phyloP scores from a whole-genome alignment of 2,113 vertebrate species.

The Prolemur simus region DNA sequence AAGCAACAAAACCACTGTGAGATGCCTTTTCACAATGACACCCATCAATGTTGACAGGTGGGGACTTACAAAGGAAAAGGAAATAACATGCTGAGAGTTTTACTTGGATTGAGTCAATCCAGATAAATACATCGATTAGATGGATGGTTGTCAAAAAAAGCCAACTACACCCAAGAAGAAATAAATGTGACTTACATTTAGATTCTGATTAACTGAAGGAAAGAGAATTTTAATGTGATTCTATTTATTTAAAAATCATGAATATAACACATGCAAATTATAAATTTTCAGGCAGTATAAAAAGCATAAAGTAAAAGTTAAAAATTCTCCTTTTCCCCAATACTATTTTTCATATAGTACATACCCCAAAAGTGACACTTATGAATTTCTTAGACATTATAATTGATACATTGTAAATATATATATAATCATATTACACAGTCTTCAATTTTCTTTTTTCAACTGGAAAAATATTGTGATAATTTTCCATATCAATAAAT shows the following conservation, averaged over 20 bases:
- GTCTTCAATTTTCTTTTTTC: neutral
- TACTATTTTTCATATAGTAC: neutral
- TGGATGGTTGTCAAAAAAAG: neutral
- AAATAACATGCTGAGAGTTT: slow-evolving; percentile 25
- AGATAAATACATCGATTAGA: neutral
- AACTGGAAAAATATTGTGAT: neutral
- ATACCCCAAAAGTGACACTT: neutral
- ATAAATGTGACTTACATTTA: neutral
- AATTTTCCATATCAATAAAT: neutral
- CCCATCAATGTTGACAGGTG: neutral
- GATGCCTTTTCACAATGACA: slow-evolving; percentile 37
- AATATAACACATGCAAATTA: neutral
- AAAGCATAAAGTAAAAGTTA: neutral
- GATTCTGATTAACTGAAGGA: neutral
- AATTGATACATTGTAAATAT: neutral
- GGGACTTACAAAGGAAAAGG: neutral
- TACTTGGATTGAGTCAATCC: neutral
- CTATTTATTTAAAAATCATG: neutral
- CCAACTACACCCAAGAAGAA: neutral
- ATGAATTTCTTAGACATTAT: neutral
- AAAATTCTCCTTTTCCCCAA: neutral
- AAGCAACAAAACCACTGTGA: neutral
- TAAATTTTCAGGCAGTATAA: neutral
- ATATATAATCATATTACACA: neutral
- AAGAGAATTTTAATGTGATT: neutral